Conservation (phyloP, 2,888 invertebrate species). For the Zygothrica quintamaculata region DNA sequence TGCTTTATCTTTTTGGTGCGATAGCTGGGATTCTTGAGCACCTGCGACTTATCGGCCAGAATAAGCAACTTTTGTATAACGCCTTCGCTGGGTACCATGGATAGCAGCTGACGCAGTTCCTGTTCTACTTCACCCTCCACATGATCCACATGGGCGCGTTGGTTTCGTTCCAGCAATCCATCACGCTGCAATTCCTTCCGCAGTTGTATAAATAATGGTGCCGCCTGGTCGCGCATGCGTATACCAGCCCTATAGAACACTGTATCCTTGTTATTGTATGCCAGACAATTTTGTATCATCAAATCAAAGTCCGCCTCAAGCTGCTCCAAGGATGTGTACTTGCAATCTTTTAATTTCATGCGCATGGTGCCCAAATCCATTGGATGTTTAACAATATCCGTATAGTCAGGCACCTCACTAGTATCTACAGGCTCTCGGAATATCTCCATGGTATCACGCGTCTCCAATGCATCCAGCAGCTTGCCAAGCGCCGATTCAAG, state of each 20-base stretch:
- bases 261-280: constrained; percentile 97
- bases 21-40: constrained; percentile 86
- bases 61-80: constrained; percentile 86
- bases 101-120: constrained; percentile 85
- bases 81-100: constrained; percentile 78
- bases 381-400: constrained; percentile 92
- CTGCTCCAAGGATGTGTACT: constrained; percentile 90
- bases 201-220: constrained; percentile 91
- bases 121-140: constrained; percentile 86
- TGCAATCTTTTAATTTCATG: constrained; percentile 88
- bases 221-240: constrained; percentile 95
- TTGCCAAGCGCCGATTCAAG: constrained; percentile 91
- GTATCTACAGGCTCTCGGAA: constrained; percentile 97
- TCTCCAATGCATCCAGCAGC: constrained; percentile 90
- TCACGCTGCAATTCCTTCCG: constrained; percentile 88
- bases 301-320: constrained; percentile 95
- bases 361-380: constrained; percentile 97
- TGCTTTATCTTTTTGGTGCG: constrained; percentile 87
- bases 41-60: constrained; percentile 87
- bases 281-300: constrained; percentile 98
- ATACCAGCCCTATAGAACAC: constrained; percentile 96
- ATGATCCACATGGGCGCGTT: constrained; percentile 85
- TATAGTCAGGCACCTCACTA: constrained; percentile 95
- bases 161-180: constrained; percentile 82
- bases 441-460: constrained; percentile 93